phyloP scores from a whole-genome alignment of 2,888 invertebrate genomes.

The Ormyrus thymus region DNA sequence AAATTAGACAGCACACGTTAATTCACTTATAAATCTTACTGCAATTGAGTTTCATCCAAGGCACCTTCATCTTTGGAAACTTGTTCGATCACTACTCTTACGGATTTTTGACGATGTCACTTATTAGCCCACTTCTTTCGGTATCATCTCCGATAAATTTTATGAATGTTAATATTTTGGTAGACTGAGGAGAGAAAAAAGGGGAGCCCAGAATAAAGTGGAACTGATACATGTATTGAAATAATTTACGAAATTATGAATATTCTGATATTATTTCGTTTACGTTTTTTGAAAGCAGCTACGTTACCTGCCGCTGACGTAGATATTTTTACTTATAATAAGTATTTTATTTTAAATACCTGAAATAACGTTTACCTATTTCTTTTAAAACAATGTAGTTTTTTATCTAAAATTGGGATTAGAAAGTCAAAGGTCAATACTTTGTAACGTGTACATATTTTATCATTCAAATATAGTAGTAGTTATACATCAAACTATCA shows the following conservation, averaged over 20 bases:
- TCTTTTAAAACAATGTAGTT: too few relatives aligned
- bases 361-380: too few relatives aligned
- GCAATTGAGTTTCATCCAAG: conserved; percentile 12
- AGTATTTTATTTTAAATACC: too few relatives aligned
- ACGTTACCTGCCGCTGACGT: too few relatives aligned
- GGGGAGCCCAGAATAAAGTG: neutral
- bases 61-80: conserved; percentile 30
- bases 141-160: conserved; percentile 37
- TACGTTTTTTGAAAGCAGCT: too few relatives aligned
- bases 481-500: too few relatives aligned
- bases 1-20: neutral
- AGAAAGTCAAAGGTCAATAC: too few relatives aligned
- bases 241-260: conserved; percentile 8
- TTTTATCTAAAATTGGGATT: too few relatives aligned
- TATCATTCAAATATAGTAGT: too few relatives aligned
- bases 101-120: conserved; percentile 33
- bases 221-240: conserved; percentile 6
- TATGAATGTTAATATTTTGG: neutral
- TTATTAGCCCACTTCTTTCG: neutral
- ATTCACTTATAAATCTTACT: conserved; percentile 17
- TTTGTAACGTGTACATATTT: too few relatives aligned
- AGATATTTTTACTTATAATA: too few relatives aligned
- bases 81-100: conserved; percentile 21
- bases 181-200: conserved; percentile 1
- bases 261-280: neutral